Evolutionary conservation across 2,888 invertebrate species (phyloP), one percentile per base, ranked within the genome.

Genomic region (Hemithea aestivaria): DNA sequence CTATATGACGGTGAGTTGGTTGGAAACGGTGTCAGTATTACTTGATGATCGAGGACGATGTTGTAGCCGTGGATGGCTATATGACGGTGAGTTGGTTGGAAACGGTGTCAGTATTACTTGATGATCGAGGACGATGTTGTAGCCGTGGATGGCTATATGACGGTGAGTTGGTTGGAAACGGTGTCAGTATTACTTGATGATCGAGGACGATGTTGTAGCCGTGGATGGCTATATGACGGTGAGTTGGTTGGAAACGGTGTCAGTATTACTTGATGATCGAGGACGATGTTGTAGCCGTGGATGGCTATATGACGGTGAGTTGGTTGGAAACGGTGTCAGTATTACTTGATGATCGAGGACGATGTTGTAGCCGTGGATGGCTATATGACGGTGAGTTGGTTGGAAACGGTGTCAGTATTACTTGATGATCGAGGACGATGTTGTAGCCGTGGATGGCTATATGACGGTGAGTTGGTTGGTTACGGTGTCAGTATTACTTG

Each of bases 221-320:
- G n/a, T n/a, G n/a, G n/a, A n/a, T n/a, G n/a, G n/a, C n/a, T n/a
- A n/a, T n/a, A n/a, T n/a, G n/a, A n/a, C n/a, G n/a, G n/a, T n/a
- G n/a, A n/a, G n/a, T n/a, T n/a, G n/a, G n/a, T n/a, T n/a, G 95
- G 61, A 90, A 93, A 0, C 93, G 93, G 68, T 98, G 94, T 40
- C 92, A 92, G 0, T 97, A 94, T 75, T 98, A 97, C 69, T 90
- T 97, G 9, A 95, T 98, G 89, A 83, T 98, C 6, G 98, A 98
- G 76, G 98, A 98, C 67, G 98, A 98, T 66, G 95, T 98, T 33
- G 83, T 97, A 20, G 94, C 97, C 0, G 96, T 95, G 66, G 90
- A 91, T 1, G 91, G 94, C 42, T 98, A 94, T 65, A 90, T 96
- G 58, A 91, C 91, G 34, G 94, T 94, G 38, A 95, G 96, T 93